Evolutionary conservation across 1,140 invertebrate species (phyloP), one percentile per base, ranked within the genome.

Genomic region (Paralvinella palmiformis): DNA sequence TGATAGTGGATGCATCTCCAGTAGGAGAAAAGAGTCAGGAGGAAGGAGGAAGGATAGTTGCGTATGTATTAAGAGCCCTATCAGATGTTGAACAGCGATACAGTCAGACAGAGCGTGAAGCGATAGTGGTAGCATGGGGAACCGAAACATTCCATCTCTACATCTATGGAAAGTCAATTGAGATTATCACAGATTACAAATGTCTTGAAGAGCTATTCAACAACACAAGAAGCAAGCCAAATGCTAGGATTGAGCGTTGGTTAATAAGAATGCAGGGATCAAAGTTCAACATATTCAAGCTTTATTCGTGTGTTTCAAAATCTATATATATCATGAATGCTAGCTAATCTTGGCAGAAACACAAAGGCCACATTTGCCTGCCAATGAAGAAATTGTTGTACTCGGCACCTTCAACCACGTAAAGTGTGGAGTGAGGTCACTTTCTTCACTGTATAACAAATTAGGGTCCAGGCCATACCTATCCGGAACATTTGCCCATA

Each of bases 201-300:
- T 36, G 13, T 20, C 3, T 60, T 3, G 58, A 60, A 45, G 58
- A 24, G 33, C 22, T 57, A 45, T 60, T 60, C 32, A 37, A 41
- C 20, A 45, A 60, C 24, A 24, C 41, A 45, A 2, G 58, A 41
- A 22, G 7, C 20, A 60, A 60, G 20, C 36, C 33, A 41, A 59
- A 4, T 22, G 58, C 36, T 29, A 45, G 58, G 20, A 48, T 60
- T 27, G 58, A 60, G n/a, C 20, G 22, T 10, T 60, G 58, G 58
- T 17, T 60, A 15, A 41, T 60, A 17, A 60, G 35, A n/a, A 22
- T 45, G 41, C 58, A 60, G 44, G 58, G n/a, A n/a, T n/a, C n/a
- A n/a, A n/a, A n/a, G n/a, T n/a, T n/a, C n/a, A n/a, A n/a, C n/a
- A n/a, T n/a, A n/a, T n/a, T n/a, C n/a, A n/a, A n/a, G n/a, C n/a